A percentile compares a stretch with the other conserved stretches of the same genome.
Evolutionary conservation across 1,140 invertebrate species (phyloP).

Genomic region (Hylyphantes graminicola): DNA sequence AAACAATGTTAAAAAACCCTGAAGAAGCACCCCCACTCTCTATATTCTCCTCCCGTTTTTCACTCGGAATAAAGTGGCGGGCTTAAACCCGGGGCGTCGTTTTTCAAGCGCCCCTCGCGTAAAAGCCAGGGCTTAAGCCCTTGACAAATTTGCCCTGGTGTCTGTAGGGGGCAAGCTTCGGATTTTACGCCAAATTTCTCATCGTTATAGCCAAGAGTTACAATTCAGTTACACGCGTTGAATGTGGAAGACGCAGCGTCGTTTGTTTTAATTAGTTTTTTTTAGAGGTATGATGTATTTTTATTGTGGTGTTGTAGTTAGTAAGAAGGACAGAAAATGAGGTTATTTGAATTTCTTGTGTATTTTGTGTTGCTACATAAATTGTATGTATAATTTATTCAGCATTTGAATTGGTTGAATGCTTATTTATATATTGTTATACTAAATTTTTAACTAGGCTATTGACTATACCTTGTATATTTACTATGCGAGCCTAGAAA

Average conservation of each 20-base stretch:
- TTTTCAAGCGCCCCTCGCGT: conserved; percentile 57
- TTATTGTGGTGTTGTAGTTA: neutral
- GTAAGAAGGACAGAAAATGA: neutral
- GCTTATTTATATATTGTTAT: too few relatives aligned
- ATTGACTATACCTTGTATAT: too few relatives aligned
- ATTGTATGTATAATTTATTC: neutral
- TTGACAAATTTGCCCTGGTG: conserved; percentile 52
- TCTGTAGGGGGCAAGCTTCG: conserved; percentile 17
- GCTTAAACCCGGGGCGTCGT: conserved; percentile 53
- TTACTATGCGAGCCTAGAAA: too few relatives aligned
- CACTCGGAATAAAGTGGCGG: conserved; percentile 57
- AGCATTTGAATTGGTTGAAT: too few relatives aligned
- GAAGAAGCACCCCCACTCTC: conserved; percentile 29
- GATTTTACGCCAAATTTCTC: conserved; percentile 36
- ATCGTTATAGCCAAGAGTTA: conserved; percentile 17
- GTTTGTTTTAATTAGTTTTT: conserved; percentile 19
- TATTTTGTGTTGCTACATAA: neutral
- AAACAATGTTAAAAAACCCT: conserved; percentile 21
- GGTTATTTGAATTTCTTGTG: neutral
- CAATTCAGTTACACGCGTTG: too few relatives aligned
- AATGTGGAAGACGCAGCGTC: neutral
- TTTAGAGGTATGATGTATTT: too few relatives aligned
- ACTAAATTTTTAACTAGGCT: too few relatives aligned
- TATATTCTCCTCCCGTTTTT: conserved; percentile 42
- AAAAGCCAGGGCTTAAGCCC: conserved; percentile 36